Conservation (phyloP, 2,888 invertebrate species). For the Pyrochroa serraticornis region DNA sequence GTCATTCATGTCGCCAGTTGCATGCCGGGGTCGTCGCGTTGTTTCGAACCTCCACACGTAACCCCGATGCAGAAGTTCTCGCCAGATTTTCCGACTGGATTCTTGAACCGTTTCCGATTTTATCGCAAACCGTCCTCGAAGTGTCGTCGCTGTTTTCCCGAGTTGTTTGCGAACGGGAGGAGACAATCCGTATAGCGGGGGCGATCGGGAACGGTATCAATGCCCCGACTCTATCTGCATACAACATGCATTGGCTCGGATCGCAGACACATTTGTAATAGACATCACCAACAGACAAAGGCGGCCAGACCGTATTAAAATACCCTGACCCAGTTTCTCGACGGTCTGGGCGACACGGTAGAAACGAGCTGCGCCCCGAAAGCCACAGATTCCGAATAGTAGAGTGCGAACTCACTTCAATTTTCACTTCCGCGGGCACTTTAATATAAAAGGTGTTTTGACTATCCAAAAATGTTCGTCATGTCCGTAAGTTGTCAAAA, state of each 20-base stretch:
- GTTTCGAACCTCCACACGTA: background rate
- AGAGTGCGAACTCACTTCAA: no score
- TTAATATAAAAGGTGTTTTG: no score
- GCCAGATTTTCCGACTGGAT: no score
- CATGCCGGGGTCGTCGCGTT: conserved; percentile 17
- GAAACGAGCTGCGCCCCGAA: conserved; percentile 25
- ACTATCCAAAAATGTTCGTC: no score
- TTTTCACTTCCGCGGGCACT: no score
- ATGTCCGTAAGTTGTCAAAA: no score
- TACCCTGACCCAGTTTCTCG: conserved; percentile 44
- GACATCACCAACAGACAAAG: conserved; percentile 22
- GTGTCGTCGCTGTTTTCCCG: no score
- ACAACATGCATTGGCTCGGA: conserved; percentile 1
- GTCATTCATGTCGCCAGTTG: conserved; percentile 24
- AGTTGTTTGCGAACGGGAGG: background rate
- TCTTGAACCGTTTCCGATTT: no score
- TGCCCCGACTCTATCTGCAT: conserved; percentile 5
- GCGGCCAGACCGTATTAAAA: conserved; percentile 37
- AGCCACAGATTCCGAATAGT: conserved; percentile 16
- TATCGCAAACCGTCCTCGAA: background rate
- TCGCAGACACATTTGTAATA: conserved; percentile 27
- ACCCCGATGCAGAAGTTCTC: conserved; percentile 2
- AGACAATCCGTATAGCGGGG: background rate
- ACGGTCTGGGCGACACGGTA: conserved; percentile 34
- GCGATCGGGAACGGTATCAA: background rate